Percentiles rank a stretch among this genome's conserved stretches.
These are phyloP conservation scores for Hemitrygon akajei DNA, from an alignment of 2,797 vertebrate genomes.

Conservation along the genomic window DNA sequence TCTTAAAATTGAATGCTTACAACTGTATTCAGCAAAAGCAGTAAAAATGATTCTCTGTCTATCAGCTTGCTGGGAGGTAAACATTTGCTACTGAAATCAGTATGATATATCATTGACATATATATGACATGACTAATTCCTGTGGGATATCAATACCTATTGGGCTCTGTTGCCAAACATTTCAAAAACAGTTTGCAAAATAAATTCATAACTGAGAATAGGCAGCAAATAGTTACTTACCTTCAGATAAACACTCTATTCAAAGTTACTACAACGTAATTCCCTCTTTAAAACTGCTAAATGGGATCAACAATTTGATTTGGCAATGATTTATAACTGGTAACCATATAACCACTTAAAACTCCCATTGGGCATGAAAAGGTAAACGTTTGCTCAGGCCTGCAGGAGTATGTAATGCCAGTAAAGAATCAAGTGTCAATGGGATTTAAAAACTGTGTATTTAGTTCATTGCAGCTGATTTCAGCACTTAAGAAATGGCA, in stretches of 20 bases:
- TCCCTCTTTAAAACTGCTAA: neutral
- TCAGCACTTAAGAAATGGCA: neutral
- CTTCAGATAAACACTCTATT: neutral
- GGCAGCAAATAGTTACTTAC: neutral
- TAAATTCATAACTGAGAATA: neutral
- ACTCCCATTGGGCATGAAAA: neutral
- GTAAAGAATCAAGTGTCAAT: neutral
- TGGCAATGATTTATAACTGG: neutral
- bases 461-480: neutral
- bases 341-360: neutral
- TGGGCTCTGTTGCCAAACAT: neutral
- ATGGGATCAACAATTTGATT: neutral
- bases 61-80: neutral
- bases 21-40: neutral
- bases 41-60: neutral
- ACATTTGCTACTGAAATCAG: neutral
- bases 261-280: neutral
- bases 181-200: neutral
- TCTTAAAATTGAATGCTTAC: neutral
- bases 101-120: neutral
- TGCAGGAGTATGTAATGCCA: neutral
- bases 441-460: neutral
- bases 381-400: neutral
- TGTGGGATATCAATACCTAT: neutral
- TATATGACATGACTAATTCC: neutral